A percentile compares a stretch with the other conserved stretches of the same genome.
Evolutionary conservation across 2,113 vertebrate genomes (phyloP).

Genomic region (Megaceryle torquata): DNA sequence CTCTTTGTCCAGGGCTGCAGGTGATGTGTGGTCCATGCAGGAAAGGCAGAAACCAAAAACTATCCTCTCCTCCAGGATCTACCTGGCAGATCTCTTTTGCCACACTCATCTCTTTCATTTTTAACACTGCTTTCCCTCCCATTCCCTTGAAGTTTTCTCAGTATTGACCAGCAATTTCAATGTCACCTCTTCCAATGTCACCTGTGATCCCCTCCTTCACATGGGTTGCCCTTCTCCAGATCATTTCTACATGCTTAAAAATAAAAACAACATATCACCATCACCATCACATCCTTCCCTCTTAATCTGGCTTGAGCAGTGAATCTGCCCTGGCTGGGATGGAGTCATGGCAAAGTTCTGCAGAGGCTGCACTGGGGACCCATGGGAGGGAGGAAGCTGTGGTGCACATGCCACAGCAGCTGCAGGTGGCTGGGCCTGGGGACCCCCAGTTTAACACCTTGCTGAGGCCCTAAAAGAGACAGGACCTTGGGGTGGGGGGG

Average conservation of each 20-base stretch:
- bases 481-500: accelerated
- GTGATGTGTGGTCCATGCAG: not conserved
- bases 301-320: not conserved
- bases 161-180: not conserved
- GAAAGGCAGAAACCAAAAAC: not conserved
- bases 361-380: accelerated
- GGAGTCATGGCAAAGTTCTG: not conserved
- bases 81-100: not conserved
- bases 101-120: not conserved
- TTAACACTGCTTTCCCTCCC: not conserved
- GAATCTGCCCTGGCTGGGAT: not conserved
- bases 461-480: not conserved
- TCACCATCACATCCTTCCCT: accelerated
- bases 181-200: not conserved
- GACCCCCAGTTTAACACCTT: not conserved
- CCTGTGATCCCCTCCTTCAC: not conserved
- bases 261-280: not conserved
- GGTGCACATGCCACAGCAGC: not conserved
- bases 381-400: accelerated
- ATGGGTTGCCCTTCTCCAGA: not conserved
- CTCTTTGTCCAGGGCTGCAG: not conserved
- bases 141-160: not conserved
- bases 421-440: accelerated
- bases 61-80: not conserved
- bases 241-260: not conserved